Conservation (phyloP, 53 echinoderm and acorn worm genomes). For the Astropecten irregularis region DNA sequence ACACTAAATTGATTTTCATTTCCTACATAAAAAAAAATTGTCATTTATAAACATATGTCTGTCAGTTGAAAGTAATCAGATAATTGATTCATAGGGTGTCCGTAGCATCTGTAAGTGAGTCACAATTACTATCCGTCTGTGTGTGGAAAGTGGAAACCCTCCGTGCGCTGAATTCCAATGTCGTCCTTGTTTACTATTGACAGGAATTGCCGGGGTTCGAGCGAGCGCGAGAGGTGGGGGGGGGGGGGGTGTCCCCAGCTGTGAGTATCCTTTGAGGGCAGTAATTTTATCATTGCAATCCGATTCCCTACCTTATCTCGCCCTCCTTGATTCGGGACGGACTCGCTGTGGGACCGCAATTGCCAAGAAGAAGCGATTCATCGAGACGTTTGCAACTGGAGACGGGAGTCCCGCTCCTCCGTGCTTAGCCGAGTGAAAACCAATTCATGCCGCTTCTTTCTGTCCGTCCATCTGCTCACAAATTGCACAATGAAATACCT, state of each 20-base stretch:
- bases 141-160: too few relatives aligned
- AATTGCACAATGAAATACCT: too few relatives aligned
- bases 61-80: not conserved
- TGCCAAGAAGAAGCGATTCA: not conserved
- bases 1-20: too few relatives aligned
- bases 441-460: conserved; percentile 23
- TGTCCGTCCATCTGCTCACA: too few relatives aligned
- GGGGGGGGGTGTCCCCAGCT: too few relatives aligned
- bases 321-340: not conserved
- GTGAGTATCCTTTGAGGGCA: conserved; percentile 10
- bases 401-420: not conserved
- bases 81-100: not conserved
- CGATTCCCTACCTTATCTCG: not conserved
- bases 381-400: not conserved
- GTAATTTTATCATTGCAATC: conserved; percentile 39
- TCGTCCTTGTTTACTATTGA: not conserved
- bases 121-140: conserved; percentile 1
- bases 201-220: too few relatives aligned
- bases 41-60: not conserved
- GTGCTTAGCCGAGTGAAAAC: not conserved
- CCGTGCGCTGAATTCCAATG: not conserved
- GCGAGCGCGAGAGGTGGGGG: too few relatives aligned
- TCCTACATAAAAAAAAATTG: too few relatives aligned
- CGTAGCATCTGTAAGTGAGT: not conserved
- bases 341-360: too few relatives aligned